A percentile compares a stretch with the other conserved stretches of the same genome.
These are phyloP conservation scores for Pediacus dermestoides DNA, from an alignment of 2,888 invertebrate genomes.

Conservation along the genomic window DNA sequence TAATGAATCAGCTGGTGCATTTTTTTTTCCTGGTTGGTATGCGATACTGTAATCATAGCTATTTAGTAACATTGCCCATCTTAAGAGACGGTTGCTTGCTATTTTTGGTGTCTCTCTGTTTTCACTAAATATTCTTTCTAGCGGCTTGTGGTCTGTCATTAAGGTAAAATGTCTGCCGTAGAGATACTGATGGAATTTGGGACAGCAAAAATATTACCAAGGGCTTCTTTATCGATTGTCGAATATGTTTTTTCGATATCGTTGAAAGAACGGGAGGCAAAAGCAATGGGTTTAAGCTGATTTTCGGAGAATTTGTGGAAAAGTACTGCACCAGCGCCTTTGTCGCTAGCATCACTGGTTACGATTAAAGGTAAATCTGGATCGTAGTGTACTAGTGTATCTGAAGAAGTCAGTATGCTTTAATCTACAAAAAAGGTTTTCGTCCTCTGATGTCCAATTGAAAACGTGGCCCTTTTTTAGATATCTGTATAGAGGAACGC, in stretches of 20 bases:
- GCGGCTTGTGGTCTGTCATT: conserved; percentile 16
- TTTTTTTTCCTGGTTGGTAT: conserved; percentile 14
- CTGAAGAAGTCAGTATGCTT: conserved; percentile 15
- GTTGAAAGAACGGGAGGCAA: conserved; percentile 15
- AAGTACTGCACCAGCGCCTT: conserved; percentile 16
- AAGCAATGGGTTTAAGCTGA: conserved; percentile 16
- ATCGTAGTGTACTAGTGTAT: conserved; percentile 21
- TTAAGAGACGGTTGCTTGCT: conserved; percentile 14
- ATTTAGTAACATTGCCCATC: conserved; percentile 16
- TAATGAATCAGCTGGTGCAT: conserved; percentile 13
- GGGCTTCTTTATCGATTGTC: conserved; percentile 21
- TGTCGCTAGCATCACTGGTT: conserved; percentile 16
- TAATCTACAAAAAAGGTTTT: too few species aligned
- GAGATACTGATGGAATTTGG: conserved; percentile 15
- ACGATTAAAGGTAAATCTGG: conserved; percentile 11
- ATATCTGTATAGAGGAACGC: too few species aligned
- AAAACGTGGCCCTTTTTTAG: too few species aligned
- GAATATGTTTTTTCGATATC: conserved; percentile 16
- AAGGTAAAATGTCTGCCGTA: conserved; percentile 13
- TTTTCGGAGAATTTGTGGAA: conserved; percentile 8
- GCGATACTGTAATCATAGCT: conserved; percentile 12
- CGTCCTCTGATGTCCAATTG: too few species aligned
- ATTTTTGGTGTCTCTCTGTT: conserved; percentile 12
- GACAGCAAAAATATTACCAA: conserved; percentile 17
- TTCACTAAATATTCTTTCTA: conserved; percentile 16